Conservation (phyloP, 2,888 invertebrate genomes). For the Philereme vetulata region DNA sequence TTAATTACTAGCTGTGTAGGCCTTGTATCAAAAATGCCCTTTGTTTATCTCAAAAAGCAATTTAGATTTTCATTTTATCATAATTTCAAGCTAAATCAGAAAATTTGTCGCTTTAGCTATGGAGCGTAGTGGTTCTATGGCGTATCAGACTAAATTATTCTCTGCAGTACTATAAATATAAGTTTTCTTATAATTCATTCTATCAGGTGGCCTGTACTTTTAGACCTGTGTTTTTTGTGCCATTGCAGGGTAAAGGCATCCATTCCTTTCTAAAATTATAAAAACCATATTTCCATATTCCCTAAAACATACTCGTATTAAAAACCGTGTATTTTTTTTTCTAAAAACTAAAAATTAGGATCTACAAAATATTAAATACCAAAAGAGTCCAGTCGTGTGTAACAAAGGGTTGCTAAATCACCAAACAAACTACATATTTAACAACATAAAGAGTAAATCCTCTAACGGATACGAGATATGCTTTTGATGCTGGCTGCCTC, state of each 20-base stretch:
- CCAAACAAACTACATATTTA: slow-evolving; percentile 10
- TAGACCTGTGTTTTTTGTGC: too few species aligned
- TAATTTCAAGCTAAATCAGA: slow-evolving; percentile 4
- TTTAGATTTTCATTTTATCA: slow-evolving; percentile 13
- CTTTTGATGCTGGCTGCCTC: slow-evolving; percentile 40
- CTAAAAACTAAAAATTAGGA: too few species aligned
- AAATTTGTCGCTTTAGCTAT: neutral
- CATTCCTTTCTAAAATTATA: too few species aligned
- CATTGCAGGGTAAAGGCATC: too few species aligned
- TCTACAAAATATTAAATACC: too few species aligned
- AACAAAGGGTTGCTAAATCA: neutral
- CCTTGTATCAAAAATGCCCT: slow-evolving; percentile 45
- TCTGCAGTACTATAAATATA: neutral
- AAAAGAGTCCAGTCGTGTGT: too few species aligned
- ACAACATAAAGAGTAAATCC: slow-evolving; percentile 9
- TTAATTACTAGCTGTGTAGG: slow-evolving; percentile 55
- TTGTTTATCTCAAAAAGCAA: slow-evolving; percentile 22
- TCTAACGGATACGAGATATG: slow-evolving; percentile 17
- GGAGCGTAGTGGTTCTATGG: slow-evolving; percentile 5
- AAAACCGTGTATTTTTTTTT: too few species aligned
- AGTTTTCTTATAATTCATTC: too few species aligned
- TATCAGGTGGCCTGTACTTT: too few species aligned
- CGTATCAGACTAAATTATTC: slow-evolving; percentile 2
- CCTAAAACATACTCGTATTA: too few species aligned
- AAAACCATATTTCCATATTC: too few species aligned